A percentile compares a stretch with the other conserved stretches of the same genome.
Conservation (phyloP, 1,140 invertebrate species). For the Bombus pyrosoma region DNA sequence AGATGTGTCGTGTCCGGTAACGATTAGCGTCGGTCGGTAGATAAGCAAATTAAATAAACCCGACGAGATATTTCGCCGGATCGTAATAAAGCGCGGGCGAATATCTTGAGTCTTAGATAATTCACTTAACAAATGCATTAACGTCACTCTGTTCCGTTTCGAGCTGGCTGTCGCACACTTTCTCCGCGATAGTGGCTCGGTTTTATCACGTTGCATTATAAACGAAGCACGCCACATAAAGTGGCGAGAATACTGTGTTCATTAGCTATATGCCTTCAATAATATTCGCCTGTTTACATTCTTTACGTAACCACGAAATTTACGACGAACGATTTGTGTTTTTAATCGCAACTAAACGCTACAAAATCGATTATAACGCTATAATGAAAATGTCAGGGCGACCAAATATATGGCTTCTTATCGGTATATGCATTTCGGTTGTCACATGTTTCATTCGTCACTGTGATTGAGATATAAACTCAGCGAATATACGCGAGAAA, state of each 20-base stretch:
- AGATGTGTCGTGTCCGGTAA: constrained; percentile 28
- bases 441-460: too few relatives aligned
- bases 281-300: not conserved
- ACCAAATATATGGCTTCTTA: too few relatives aligned
- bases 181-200: constrained; percentile 30
- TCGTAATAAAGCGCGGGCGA: constrained; percentile 31
- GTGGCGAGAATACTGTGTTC: not conserved
- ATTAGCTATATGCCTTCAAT: not conserved
- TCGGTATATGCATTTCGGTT: too few relatives aligned
- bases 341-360: too few relatives aligned
- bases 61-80: constrained; percentile 3
- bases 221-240: constrained; percentile 23
- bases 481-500: too few relatives aligned
- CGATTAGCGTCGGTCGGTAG: constrained; percentile 36
- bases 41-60: constrained; percentile 50
- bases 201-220: constrained; percentile 23
- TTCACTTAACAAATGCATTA: constrained; percentile 40
- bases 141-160: constrained; percentile 29
- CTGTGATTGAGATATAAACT: too few relatives aligned
- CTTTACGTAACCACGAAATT: constrained; percentile 13
- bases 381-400: not conserved
- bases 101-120: constrained; percentile 29
- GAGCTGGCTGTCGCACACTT: constrained; percentile 18
- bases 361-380: not conserved
- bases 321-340: not conserved